A percentile compares a stretch with the other conserved stretches of the same genome.
phyloP scores from a whole-genome alignment of 1,140 invertebrate species.

The Bombus sylvicola region DNA sequence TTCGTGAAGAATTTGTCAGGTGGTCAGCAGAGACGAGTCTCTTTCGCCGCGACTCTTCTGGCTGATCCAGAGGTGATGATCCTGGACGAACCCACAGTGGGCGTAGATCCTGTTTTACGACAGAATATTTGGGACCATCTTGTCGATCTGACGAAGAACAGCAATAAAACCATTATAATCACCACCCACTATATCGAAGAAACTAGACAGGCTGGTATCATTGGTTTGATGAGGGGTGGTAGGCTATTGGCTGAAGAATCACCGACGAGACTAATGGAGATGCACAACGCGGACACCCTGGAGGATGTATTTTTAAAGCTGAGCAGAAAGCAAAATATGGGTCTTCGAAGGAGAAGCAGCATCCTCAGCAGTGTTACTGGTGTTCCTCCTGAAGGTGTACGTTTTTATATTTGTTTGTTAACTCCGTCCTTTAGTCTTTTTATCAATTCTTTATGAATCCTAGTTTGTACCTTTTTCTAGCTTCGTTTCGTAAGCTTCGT shows the following conservation, averaged over 20 bases:
- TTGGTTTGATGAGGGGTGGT: constrained; percentile 96
- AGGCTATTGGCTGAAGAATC: constrained; percentile 95
- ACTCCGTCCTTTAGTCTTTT: no score
- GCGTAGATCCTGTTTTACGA: constrained; percentile 96
- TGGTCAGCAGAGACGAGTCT: constrained; percentile 94
- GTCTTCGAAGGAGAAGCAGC: constrained; percentile 89
- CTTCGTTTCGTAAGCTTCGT: not conserved
- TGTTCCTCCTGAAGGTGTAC: constrained; percentile 81
- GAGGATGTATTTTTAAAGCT: constrained; percentile 97
- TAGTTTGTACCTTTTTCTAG: not conserved
- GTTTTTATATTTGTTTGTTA: not conserved
- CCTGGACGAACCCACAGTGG: constrained; percentile 97
- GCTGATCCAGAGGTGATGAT: constrained; percentile 96
- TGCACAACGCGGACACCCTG: constrained; percentile 90
- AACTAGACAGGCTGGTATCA: constrained; percentile 94
- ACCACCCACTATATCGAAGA: constrained; percentile 99
- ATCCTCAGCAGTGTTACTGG: constrained; percentile 88
- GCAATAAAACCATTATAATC: constrained; percentile 96
- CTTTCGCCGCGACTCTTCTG: constrained; percentile 92
- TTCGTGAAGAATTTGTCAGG: constrained; percentile 94
- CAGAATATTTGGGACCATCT: constrained; percentile 98
- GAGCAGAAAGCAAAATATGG: constrained; percentile 91
- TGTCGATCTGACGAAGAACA: constrained; percentile 92
- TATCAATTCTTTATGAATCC: not conserved
- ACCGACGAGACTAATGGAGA: constrained; percentile 89